Percentiles rank a stretch among this genome's conserved stretches.
phyloP scores from a whole-genome alignment of 2,113 vertebrate species.

The Speoplatyrhinus poulsoni region DNA sequence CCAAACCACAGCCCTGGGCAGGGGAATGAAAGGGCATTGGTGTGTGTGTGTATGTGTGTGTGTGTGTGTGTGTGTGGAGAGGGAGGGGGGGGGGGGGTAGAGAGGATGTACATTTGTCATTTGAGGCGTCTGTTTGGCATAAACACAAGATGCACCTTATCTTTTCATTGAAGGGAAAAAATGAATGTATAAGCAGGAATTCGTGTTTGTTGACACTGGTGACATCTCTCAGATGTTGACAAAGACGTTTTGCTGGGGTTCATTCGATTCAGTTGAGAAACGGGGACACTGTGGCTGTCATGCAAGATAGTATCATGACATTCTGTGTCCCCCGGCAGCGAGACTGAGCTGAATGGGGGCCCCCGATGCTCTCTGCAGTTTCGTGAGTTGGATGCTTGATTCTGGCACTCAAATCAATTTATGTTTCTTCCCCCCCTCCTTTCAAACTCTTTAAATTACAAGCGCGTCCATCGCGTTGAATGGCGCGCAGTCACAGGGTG shows the following conservation, averaged over 20 bases:
- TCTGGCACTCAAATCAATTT: slow-evolving; percentile 64
- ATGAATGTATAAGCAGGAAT: slow-evolving; percentile 71
- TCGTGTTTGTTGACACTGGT: slow-evolving; percentile 70
- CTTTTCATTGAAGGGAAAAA: slow-evolving; percentile 55
- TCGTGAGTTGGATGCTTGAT: slow-evolving; percentile 73
- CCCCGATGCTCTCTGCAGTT: slow-evolving; percentile 41
- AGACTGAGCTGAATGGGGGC: slow-evolving; percentile 60
- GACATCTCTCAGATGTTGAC: slow-evolving; percentile 66
- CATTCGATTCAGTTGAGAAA: slow-evolving; percentile 63
- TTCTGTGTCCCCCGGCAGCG: slow-evolving; percentile 31
- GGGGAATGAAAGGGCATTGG: too few relatives aligned
- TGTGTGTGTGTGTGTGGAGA: too few relatives aligned
- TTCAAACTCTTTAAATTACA: slow-evolving; percentile 62
- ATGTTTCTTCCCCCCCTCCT: slow-evolving; percentile 31
- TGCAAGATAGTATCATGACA: slow-evolving; percentile 53
- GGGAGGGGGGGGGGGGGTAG: too few relatives aligned
- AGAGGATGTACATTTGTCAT: slow-evolving; percentile 3
- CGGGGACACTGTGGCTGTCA: slow-evolving; percentile 58
- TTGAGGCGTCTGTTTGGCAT: slow-evolving; percentile 25
- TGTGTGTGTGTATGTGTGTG: too few relatives aligned
- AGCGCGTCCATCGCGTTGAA: slow-evolving; percentile 66
- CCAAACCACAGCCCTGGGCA: too few relatives aligned
- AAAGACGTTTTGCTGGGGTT: slow-evolving; percentile 76
- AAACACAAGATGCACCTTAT: slow-evolving; percentile 41
- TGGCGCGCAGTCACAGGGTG: slow-evolving; percentile 65